Evolutionary conservation across 2,888 invertebrate genomes (phyloP).

Genomic region (Petrolisthes cinctipes): DNA sequence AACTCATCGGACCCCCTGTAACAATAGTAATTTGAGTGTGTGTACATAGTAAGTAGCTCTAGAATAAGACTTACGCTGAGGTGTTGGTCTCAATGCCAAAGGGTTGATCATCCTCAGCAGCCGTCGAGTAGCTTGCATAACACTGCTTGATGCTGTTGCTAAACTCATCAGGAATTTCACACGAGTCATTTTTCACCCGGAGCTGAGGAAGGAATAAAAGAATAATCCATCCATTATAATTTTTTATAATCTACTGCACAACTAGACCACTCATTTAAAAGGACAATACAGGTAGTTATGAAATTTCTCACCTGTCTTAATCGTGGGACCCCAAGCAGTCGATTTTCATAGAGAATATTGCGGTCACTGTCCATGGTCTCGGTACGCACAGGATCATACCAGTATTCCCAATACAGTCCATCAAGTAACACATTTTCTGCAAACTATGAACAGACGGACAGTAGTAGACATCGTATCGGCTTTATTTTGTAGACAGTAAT

Average conservation of each 20-base stretch:
- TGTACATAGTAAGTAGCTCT: no score
- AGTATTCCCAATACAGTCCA: constrained; percentile 75
- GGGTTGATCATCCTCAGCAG: constrained; percentile 73
- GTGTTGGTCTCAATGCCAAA: constrained; percentile 65
- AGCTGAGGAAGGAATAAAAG: constrained; percentile 67
- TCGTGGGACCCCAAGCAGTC: constrained; percentile 74
- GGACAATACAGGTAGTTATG: neutral
- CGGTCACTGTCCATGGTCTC: constrained; percentile 68
- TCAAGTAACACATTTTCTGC: constrained; percentile 72
- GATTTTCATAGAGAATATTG: constrained; percentile 74
- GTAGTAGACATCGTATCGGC: neutral
- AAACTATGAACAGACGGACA: constrained; percentile 67
- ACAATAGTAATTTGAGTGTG: no score
- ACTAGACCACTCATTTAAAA: neutral
- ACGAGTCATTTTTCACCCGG: constrained; percentile 76
- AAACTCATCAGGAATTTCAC: constrained; percentile 77
- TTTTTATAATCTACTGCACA: neutral
- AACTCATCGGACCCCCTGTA: no score
- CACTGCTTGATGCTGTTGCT: constrained; percentile 76
- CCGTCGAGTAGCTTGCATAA: constrained; percentile 74
- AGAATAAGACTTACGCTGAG: constrained; percentile 70
- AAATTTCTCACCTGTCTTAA: constrained; percentile 69
- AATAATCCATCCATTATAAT: neutral
- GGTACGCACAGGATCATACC: constrained; percentile 69
- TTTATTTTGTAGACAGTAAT: neutral